Conservation (phyloP, 2,888 invertebrate genomes). For the Agonopterix heracliana region DNA sequence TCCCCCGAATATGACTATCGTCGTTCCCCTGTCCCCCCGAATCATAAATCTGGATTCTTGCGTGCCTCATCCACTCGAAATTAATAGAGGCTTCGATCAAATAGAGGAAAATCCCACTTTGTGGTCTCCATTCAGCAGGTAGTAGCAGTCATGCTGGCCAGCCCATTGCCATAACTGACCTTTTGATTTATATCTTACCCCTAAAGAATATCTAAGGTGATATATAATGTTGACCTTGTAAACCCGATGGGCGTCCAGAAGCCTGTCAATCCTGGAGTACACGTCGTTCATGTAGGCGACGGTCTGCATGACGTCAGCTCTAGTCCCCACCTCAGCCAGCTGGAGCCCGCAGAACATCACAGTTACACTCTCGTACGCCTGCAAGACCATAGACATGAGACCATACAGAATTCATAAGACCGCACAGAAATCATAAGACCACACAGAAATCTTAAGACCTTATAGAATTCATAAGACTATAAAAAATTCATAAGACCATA, state of each 20-base stretch:
- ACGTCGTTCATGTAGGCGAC: conserved; percentile 91
- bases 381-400: conserved; percentile 10
- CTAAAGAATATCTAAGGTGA: too few relatives aligned
- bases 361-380: conserved; percentile 86
- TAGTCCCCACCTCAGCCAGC: conserved; percentile 55
- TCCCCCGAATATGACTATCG: too few relatives aligned
- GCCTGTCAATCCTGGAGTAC: conserved; percentile 88
- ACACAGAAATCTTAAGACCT: too few relatives aligned
- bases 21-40: too few relatives aligned
- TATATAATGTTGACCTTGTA: conserved; percentile 81
- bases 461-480: too few relatives aligned
- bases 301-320: conserved; percentile 81
- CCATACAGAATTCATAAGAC: too few relatives aligned
- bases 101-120: background rate
- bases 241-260: conserved; percentile 89
- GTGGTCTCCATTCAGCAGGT: background rate
- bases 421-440: too few relatives aligned
- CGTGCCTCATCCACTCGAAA: background rate
- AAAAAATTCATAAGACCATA: too few relatives aligned
- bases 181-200: too few relatives aligned
- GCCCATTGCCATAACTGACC: background rate
- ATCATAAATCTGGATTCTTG: too few relatives aligned
- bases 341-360: conserved; percentile 87
- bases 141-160: background rate
- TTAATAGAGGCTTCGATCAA: background rate